Conservation (phyloP, 2,888 invertebrate species). For the Gastrophysa polygoni region DNA sequence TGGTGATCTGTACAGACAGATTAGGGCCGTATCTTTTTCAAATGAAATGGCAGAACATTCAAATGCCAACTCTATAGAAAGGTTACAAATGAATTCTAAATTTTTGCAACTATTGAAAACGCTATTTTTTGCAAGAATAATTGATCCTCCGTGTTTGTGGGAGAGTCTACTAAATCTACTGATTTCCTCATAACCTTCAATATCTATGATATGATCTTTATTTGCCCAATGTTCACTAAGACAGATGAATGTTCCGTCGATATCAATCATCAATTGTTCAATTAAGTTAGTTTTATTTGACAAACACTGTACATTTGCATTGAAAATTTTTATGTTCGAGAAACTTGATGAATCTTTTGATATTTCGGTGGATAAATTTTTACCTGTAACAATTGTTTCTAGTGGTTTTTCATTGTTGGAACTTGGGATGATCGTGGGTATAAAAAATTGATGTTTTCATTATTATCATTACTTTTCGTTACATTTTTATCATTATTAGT, state of each 20-base stretch:
- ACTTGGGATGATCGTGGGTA: not conserved
- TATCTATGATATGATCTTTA: constrained; percentile 9
- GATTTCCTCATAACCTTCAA: constrained; percentile 6
- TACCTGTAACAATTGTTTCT: not conserved
- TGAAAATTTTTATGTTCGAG: not conserved
- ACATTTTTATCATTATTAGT: constrained; percentile 4
- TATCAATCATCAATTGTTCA: constrained; percentile 7
- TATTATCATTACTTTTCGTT: constrained; percentile 1
- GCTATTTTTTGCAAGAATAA: constrained; percentile 1
- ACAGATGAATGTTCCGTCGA: constrained; percentile 2
- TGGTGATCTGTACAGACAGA: constrained; percentile 12
- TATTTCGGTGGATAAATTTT: not conserved
- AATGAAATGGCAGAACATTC: constrained; percentile 8
- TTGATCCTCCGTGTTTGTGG: not conserved
- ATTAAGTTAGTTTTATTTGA: not conserved
- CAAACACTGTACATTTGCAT: constrained; percentile 9
- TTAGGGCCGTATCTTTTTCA: constrained; percentile 1
- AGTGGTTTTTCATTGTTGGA: not conserved
- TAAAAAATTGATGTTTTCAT: constrained; percentile 1
- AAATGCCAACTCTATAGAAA: not conserved
- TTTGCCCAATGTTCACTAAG: constrained; percentile 10
- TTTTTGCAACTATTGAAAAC: not conserved
- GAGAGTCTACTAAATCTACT: constrained; percentile 8
- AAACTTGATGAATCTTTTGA: not conserved
- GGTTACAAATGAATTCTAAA: constrained; percentile 3